Evolutionary conservation across 1,140 invertebrate species (phyloP).

Genomic region (Polypedilum vanderplanki): DNA sequence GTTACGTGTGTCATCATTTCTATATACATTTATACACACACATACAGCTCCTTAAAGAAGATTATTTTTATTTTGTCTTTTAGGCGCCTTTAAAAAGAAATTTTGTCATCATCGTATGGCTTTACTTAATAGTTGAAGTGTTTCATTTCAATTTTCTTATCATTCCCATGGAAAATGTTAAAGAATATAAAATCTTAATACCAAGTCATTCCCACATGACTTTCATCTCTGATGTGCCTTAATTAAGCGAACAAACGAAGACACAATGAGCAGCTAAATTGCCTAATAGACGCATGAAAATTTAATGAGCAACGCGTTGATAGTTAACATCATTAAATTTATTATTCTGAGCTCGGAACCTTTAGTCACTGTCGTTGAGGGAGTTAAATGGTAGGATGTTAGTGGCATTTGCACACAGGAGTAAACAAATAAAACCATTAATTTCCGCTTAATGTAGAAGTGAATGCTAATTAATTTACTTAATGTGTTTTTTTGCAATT

Average conservation of each 20-base stretch:
- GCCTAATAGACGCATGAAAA: neutral
- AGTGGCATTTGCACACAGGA: conserved; percentile 6
- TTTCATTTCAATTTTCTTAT: conserved; percentile 1
- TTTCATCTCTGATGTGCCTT: conserved; percentile 18
- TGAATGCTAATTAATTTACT: conserved; percentile 22
- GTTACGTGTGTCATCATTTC: conserved; percentile 21
- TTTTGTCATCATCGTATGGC: neutral
- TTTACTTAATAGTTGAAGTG: neutral
- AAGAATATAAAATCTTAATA: neutral
- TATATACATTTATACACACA: neutral
- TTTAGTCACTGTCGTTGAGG: neutral
- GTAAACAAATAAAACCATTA: conserved; percentile 22
- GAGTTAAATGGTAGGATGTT: neutral
- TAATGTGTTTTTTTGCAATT: conserved; percentile 20
- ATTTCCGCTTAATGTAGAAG: conserved; percentile 26
- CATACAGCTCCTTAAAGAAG: no score
- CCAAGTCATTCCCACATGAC: neutral
- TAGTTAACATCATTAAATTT: conserved; percentile 22
- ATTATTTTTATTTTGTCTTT: no score
- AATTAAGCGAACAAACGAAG: neutral
- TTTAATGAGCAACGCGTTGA: neutral
- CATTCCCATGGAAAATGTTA: neutral
- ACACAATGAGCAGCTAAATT: neutral
- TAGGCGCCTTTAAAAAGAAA: no score
- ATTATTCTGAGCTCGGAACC: neutral